Conservation (phyloP, 2,888 invertebrate species). For the Athetis lepigone region DNA sequence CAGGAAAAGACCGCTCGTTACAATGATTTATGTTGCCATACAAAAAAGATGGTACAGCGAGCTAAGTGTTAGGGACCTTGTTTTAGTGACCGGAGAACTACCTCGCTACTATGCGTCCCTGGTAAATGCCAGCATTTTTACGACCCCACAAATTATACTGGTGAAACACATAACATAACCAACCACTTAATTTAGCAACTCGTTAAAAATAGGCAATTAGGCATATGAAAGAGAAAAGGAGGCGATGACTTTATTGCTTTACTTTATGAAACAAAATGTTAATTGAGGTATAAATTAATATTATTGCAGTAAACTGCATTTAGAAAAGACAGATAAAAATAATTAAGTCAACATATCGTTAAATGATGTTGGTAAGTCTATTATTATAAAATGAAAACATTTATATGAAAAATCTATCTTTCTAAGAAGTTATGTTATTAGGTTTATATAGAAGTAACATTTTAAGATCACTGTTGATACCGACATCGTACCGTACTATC, state of each 20-base stretch:
- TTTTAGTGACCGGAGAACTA: conserved; percentile 74
- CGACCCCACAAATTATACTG: conserved; percentile 45
- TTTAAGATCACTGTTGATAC: too few relatives aligned
- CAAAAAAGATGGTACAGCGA: conserved; percentile 77
- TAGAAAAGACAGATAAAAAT: not conserved
- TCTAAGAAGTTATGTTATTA: too few relatives aligned
- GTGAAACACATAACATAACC: conserved; percentile 38
- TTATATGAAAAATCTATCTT: too few relatives aligned
- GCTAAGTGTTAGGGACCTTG: conserved; percentile 71
- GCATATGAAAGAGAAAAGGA: conserved; percentile 8
- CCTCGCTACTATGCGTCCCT: conserved; percentile 64
- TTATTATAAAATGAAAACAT: too few relatives aligned
- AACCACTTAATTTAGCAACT: conserved; percentile 36
- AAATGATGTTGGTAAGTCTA: too few relatives aligned
- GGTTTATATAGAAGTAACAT: too few relatives aligned
- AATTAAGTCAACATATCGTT: not conserved
- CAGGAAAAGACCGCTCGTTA: conserved; percentile 80
- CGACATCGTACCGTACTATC: too few relatives aligned
- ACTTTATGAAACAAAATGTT: not conserved
- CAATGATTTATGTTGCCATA: conserved; percentile 83
- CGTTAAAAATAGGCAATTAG: conserved; percentile 50
- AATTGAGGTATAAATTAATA: not conserved
- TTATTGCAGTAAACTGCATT: not conserved
- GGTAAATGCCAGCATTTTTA: conserved; percentile 58
- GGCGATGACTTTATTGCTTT: not conserved